Evolutionary conservation across 2,113 vertebrate species (phyloP), one percentile per base, ranked within the genome.

Genomic region (Rostratula benghalensis): DNA sequence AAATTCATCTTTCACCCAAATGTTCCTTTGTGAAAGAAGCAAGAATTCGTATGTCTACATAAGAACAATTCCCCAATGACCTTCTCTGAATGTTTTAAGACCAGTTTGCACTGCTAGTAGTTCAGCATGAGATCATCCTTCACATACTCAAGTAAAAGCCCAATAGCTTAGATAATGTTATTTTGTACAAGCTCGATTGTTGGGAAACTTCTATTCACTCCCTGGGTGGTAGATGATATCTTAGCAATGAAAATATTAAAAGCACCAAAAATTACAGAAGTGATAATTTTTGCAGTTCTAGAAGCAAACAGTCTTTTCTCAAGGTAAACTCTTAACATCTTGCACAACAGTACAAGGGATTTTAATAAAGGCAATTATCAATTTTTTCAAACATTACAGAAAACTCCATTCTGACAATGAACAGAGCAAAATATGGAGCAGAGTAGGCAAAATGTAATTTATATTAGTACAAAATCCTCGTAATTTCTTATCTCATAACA

Each of bases 361-460:
- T 96, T 97, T 90, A 89, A 45, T 89, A 92, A 83, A 56, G 70
- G 50, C 71, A 93, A 91, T 82, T 76, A 89, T 39, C 22, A 78
- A 7, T 92, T 94, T 88, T 64, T 94, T 92, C 57, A 88, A 85
- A 95, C 50, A 63, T 91, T 93, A 91, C 53, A 81, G 35, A 95
- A 74, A 63, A 91, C 10, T 94, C 96, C 22, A 28, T 89, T 81
- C 64, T 89, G 89, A 93, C 65, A 67, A 39, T 84, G 30, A 75
- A 75, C 9, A 78, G 43, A 88, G 39, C 56, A 85, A 54, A 54
- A 30, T 54, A 30, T 54, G 30, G 53, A 54, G 53, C 35, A 88
- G 51, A 64, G 45, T 79, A 41, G 48, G 73, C 41, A 96, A 97
- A 95, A 83, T 83, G 16, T 83, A 91, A 84, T 75, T 95, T 96